Base-by-base conservation (phyloP, 2,797 vertebrate genomes). In the Amniataba percoides region DNA sequence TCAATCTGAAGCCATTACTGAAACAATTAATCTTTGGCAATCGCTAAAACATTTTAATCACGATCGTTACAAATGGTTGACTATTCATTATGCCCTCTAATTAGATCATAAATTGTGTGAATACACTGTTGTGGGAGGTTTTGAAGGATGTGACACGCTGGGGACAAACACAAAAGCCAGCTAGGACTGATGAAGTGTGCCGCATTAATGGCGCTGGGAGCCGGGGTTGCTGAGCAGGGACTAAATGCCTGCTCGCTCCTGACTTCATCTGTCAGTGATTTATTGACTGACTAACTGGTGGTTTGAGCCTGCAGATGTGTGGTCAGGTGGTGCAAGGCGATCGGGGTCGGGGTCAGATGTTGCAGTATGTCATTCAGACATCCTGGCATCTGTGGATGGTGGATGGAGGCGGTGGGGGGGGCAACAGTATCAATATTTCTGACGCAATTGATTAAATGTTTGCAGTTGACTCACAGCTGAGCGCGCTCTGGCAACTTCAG, bases 101-200 rank as follows among this genome's bases (percentile, higher is more conserved):
- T 94, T 91, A 93, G 88, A 93, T 93, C 91, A 92, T 92, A 92
- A 90, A 93, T 92, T 91, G 82, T 89, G 80, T 89, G 91, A 92
- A 84, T 87, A 90, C 88, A 90, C 81, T 81, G 80, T 77, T 83
- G 79, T 84, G 68, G 82, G 81, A 78, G 80, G 78, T 79, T 89
- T 83, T 88, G 84, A 90, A 83, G 65, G 86, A 85, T 83, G 81
- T 79, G 83, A 87, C 89, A 89, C 83, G n/a, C 69, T 48, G 71
- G 84, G 85, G 87, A 90, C 80, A 81, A 83, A 80, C 75, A 90
- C 81, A 80, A 81, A 89, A 85, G 74, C 72, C 67, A 55, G 43
- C 66, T 19, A 80, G 79, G 51, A 78, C 74, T 84, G 73, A 88
- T 90, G 72, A 86, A 74, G 55, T 55, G 72, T 77, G 73, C 57